Evolutionary conservation across 2,888 invertebrate species (phyloP), one percentile per base, ranked within the genome.

Genomic region (Pandemis cinnamomeana): DNA sequence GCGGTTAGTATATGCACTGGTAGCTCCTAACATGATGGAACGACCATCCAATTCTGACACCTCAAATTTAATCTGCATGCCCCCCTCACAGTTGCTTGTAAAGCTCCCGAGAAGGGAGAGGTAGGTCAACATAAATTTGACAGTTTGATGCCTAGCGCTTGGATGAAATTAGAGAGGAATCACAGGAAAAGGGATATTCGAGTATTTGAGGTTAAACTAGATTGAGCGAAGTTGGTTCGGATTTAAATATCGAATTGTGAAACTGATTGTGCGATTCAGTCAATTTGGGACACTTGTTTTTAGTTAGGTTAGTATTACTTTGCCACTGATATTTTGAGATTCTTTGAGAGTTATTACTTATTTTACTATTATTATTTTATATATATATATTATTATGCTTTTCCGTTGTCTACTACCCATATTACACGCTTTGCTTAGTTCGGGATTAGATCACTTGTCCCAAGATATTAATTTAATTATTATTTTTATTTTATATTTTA

Each of bases 81-180:
- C 71, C 64, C 67, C 13, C 61, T 71, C 44, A 41, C 15, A 13
- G 27, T 55, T 44, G 41, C 60, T 61, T 13, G 27, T 67, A 36
- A 69, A 42, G 63, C 66, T 44, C 60, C 11, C 13, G 36, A 58
- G 58, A 41, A 66, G 48, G 60, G 66, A 42, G 67, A 46, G 71
- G 67, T 48, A 67, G 80, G 51, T 76, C 80, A 77, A 69, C 70
- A 46, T 62, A 78, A 71, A 72, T 76, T 80, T 78, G 79, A 67
- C 75, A 75, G 51, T 74, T 70, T 76, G 73, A 71, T 76, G 80
- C 78, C 82, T 79, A 84, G 82, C 82, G 82, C 84, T 83, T 79
- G 79, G 76, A 83, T 78, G 81, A 83, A 84, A 86, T 86, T 85
- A 82, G 79, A 83, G 81, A 81, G 80, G 83, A 80, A 80, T 81